phyloP scores from a whole-genome alignment of 2,888 invertebrate genomes.

The Cryptus armator region DNA sequence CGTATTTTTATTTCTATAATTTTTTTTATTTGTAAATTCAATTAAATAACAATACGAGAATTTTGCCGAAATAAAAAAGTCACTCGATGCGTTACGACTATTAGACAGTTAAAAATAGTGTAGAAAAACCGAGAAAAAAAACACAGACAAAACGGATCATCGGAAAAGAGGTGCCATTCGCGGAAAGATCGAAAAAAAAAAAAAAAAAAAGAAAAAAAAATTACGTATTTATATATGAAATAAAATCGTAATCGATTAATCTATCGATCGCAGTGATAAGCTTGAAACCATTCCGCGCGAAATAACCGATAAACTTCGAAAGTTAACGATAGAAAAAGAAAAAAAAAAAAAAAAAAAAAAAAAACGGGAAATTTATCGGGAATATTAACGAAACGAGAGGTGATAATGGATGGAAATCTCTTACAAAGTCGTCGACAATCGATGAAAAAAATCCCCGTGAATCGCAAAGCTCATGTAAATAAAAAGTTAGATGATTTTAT shows the following conservation, averaged over 20 bases:
- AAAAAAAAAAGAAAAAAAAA: constrained; percentile 36
- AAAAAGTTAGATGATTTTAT: constrained; percentile 4
- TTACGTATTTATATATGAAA: constrained; percentile 63
- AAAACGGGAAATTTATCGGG: background rate
- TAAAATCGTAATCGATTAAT: constrained; percentile 48
- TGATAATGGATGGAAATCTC: background rate
- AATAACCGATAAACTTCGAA: constrained; percentile 2
- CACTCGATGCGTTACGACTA: background rate
- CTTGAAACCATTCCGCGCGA: constrained; percentile 68
- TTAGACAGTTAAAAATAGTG: constrained; percentile 23
- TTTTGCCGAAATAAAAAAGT: background rate
- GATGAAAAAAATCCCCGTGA: background rate
- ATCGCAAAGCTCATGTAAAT: constrained; percentile 35
- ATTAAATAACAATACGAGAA: constrained; percentile 37
- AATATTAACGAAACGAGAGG: constrained; percentile 7
- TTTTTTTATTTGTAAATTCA: constrained; percentile 50
- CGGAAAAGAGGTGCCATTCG: constrained; percentile 65
- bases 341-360: background rate
- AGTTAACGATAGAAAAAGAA: background rate
- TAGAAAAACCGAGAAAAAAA: constrained; percentile 36
- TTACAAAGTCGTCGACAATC: background rate
- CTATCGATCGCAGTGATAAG: constrained; percentile 66
- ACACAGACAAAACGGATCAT: background rate
- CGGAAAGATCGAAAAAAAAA: constrained; percentile 41
- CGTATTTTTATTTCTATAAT: constrained; percentile 32